Conservation (phyloP, 2,797 vertebrate species). For the Muraenolepis orangiensis region DNA sequence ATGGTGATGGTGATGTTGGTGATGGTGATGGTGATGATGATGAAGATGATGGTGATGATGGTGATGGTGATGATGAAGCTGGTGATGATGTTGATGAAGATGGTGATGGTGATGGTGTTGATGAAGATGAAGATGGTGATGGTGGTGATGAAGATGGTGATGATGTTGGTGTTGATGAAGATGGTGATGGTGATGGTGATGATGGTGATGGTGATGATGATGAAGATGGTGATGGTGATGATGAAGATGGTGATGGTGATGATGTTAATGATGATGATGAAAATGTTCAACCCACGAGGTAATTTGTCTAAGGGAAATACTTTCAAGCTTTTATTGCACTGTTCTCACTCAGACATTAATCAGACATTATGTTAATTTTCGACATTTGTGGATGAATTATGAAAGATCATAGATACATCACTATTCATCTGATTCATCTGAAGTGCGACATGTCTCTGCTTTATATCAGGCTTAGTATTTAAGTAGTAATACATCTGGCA, state of each 20-base stretch:
- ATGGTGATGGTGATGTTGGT: too few species aligned
- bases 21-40: background rate
- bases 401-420: background rate
- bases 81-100: background rate
- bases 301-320: background rate
- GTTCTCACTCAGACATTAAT: background rate
- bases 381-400: background rate
- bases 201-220: background rate
- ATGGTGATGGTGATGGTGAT: too few species aligned
- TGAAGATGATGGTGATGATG: too few species aligned
- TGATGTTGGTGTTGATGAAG: background rate
- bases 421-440: background rate
- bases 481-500: background rate
- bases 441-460: background rate
- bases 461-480: background rate
- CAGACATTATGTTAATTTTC: background rate
- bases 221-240: background rate
- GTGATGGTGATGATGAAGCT: too few species aligned
- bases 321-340: background rate
- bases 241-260: too few species aligned
- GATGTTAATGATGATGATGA: too few species aligned
- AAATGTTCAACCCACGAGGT: background rate
- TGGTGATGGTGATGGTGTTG: too few species aligned
- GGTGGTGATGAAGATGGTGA: background rate
- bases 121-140: too few species aligned